phyloP scores from a whole-genome alignment of 2,888 invertebrate genomes.

The Papilio elwesi region DNA sequence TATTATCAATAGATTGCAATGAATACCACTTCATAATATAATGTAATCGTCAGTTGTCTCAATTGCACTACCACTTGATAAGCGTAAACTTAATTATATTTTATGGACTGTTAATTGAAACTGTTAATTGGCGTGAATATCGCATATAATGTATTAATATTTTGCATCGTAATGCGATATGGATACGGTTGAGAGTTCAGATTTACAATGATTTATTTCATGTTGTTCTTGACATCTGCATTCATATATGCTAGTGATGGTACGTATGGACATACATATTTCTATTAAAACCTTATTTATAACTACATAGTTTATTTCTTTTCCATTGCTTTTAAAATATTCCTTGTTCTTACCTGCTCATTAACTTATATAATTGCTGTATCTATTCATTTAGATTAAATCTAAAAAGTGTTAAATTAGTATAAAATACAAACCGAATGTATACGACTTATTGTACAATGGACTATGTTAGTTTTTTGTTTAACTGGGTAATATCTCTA shows the following conservation, averaged over 20 bases:
- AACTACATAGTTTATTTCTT: too few relatives aligned
- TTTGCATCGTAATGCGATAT: slow-evolving; percentile 19
- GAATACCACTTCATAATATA: neutral
- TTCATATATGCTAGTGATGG: slow-evolving; percentile 48
- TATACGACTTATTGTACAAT: too few relatives aligned
- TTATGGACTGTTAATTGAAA: slow-evolving; percentile 28
- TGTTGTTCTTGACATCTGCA: slow-evolving; percentile 47
- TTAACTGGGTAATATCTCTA: too few relatives aligned
- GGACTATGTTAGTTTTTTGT: too few relatives aligned
- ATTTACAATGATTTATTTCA: slow-evolving; percentile 48
- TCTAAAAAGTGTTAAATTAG: too few relatives aligned
- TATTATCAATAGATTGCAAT: neutral
- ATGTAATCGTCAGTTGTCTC: neutral
- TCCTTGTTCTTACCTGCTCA: too few relatives aligned
- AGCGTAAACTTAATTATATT: slow-evolving; percentile 28
- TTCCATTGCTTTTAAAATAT: too few relatives aligned
- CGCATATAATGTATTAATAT: slow-evolving; percentile 13
- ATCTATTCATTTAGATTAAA: too few relatives aligned
- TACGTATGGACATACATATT: slow-evolving; percentile 42
- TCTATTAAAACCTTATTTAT: neutral
- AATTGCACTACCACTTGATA: slow-evolving; percentile 4
- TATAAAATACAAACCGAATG: too few relatives aligned
- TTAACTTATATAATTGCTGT: too few relatives aligned
- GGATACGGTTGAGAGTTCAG: slow-evolving; percentile 36
- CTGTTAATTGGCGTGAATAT: slow-evolving; percentile 31